Conservation (phyloP, 2,888 invertebrate species). For the Bruchidius siliquastri region DNA sequence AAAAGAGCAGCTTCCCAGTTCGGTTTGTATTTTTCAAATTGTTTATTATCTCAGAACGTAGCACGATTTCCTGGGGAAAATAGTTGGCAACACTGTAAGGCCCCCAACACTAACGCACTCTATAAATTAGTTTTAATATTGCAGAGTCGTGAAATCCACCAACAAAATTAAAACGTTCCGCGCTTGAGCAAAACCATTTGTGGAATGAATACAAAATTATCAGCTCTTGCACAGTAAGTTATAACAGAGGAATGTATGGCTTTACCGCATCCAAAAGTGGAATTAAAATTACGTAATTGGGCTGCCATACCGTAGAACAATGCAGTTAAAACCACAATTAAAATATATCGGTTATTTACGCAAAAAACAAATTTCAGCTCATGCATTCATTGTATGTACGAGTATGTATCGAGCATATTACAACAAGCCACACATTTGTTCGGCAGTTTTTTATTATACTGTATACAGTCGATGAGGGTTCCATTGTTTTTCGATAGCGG, state of each 20-base stretch:
- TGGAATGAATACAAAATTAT: neutral
- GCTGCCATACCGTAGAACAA: neutral
- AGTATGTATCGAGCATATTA: neutral
- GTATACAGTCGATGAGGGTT: too few relatives aligned
- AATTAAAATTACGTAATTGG: neutral
- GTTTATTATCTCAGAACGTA: too few relatives aligned
- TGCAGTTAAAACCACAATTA: neutral
- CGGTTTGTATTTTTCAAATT: too few relatives aligned
- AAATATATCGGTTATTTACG: neutral
- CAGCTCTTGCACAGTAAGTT: neutral
- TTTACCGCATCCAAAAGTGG: neutral
- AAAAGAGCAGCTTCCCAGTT: too few relatives aligned
- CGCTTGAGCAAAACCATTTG: neutral
- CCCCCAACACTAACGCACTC: too few relatives aligned
- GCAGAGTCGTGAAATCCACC: too few relatives aligned
- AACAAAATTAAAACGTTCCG: too few relatives aligned
- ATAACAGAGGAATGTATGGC: neutral
- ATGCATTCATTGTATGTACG: neutral
- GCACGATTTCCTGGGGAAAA: too few relatives aligned
- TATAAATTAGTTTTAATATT: too few relatives aligned
- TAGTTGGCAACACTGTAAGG: too few relatives aligned
- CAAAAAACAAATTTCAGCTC: neutral
- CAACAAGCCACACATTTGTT: neutral
- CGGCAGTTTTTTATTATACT: neutral
- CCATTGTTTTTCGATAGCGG: too few relatives aligned